A percentile compares a stretch with the other conserved stretches of the same genome.
phyloP scores from a whole-genome alignment of 23 tunicate genomes.

The Ciona savignyi region DNA sequence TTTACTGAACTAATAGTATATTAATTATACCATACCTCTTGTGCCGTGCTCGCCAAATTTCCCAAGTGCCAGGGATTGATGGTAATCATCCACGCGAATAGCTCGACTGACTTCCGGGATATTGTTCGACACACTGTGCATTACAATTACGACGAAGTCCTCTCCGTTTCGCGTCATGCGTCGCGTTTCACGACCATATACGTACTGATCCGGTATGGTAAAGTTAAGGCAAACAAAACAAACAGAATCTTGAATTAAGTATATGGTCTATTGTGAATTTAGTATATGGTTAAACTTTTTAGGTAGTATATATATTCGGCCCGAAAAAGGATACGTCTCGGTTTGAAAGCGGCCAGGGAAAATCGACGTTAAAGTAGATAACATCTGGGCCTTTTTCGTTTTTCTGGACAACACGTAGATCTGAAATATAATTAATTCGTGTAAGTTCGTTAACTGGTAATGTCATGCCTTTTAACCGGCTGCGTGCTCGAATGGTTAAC shows the following conservation, averaged over 20 bases:
- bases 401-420: slow-evolving; percentile 46
- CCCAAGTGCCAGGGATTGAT: slow-evolving; percentile 74
- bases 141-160: slow-evolving; percentile 61
- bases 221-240: not conserved
- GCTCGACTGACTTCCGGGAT: slow-evolving; percentile 54
- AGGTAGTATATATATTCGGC: not conserved
- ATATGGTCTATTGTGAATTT: not conserved
- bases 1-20: too few species aligned
- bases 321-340: slow-evolving; percentile 78
- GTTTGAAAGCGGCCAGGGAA: slow-evolving; percentile 87
- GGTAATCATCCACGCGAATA: slow-evolving; percentile 78
- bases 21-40: slow-evolving; percentile 57
- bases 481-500: too few species aligned
- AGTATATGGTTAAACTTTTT: not conserved
- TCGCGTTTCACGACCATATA: slow-evolving; percentile 84
- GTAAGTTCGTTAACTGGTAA: too few species aligned
- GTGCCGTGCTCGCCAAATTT: slow-evolving; percentile 38
- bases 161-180: slow-evolving; percentile 20
- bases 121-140: slow-evolving; percentile 82
- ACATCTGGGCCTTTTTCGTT: slow-evolving; percentile 85
- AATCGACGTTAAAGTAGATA: slow-evolving; percentile 87
- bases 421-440: too few species aligned
- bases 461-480: too few species aligned
- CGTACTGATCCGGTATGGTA: slow-evolving; percentile 47
- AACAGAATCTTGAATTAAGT: not conserved